Percentiles rank a stretch among this genome's conserved stretches.
Evolutionary conservation across 2,113 vertebrate genomes (phyloP).

Genomic region (Cichladusa arquata): DNA sequence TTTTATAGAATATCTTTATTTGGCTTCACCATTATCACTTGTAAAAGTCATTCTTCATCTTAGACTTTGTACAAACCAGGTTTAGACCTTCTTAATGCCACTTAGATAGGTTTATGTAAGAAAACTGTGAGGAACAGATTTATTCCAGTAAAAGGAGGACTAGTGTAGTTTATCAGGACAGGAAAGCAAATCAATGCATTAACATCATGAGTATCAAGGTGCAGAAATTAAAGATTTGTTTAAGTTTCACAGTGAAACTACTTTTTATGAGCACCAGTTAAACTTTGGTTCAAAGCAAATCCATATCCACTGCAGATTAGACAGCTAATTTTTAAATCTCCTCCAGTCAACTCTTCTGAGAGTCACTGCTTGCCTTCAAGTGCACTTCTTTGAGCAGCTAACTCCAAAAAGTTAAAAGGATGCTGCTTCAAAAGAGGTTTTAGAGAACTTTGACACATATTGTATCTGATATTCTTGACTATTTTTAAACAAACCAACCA

Average conservation of each 20-base stretch:
- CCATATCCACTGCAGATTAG: not conserved
- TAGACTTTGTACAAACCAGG: not conserved
- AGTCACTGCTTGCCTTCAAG: not conserved
- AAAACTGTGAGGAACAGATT: not conserved
- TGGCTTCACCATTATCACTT: not conserved
- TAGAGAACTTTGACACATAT: not conserved
- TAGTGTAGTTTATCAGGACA: not conserved
- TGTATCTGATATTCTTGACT: not conserved
- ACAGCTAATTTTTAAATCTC: not conserved
- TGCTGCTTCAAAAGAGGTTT: not conserved
- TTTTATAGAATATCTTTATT: not conserved
- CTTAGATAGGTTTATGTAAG: not conserved
- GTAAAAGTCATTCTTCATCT: conserved; percentile 5
- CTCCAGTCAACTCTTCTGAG: not conserved
- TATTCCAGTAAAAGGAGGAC: not conserved
- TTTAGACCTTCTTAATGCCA: not conserved
- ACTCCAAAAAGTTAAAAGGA: not conserved
- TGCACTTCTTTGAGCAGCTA: not conserved
- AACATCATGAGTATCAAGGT: not conserved
- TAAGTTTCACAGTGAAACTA: not conserved
- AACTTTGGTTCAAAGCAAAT: not conserved
- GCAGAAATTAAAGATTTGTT: not conserved
- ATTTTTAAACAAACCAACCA: not conserved
- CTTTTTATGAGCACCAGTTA: not conserved
- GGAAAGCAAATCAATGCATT: not conserved